phyloP scores from a whole-genome alignment of 2,797 vertebrate species.

The Sebastolobus alascanus region DNA sequence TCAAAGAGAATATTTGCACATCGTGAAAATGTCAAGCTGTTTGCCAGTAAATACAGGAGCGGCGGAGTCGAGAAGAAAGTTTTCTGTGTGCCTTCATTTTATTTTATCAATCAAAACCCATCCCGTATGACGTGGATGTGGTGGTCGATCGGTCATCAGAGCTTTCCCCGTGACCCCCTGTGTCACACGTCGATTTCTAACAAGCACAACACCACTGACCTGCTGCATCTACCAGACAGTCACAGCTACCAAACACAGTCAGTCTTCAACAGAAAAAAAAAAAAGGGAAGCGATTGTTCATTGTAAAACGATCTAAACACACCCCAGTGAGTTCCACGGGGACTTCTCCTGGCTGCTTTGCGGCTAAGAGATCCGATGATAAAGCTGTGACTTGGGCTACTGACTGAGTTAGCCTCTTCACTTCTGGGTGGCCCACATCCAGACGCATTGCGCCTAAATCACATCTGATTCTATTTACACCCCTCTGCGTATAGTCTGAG shows the following conservation, averaged over 20 bases:
- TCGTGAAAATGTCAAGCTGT: conserved; percentile 12
- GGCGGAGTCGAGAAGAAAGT: neutral
- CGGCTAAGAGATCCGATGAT: conserved; percentile 77
- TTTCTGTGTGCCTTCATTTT: neutral
- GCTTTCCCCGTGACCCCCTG: neutral
- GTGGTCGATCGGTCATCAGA: neutral
- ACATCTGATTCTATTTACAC: conserved; percentile 78
- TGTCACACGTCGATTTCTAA: neutral
- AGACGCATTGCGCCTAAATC: conserved; percentile 49
- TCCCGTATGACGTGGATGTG: too few relatives aligned
- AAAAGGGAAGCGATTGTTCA: conserved; percentile 66
- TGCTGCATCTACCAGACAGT: conserved; percentile 11
- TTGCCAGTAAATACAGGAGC: conserved; percentile 4
- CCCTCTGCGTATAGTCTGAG: conserved; percentile 41
- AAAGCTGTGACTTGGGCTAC: conserved; percentile 72
- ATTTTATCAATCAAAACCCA: neutral
- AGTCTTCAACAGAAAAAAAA: conserved; percentile 37
- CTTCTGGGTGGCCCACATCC: conserved; percentile 79
- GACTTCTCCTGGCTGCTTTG: conserved; percentile 62
- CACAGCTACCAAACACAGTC: conserved; percentile 26
- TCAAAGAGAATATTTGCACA: conserved; percentile 17
- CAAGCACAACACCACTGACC: conserved; percentile 5
- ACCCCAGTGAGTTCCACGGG: conserved; percentile 58
- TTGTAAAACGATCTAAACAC: conserved; percentile 53
- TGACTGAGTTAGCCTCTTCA: conserved; percentile 68